Base-by-base conservation (phyloP, 1,140 invertebrate genomes). In the Trichonephila inaurata region DNA sequence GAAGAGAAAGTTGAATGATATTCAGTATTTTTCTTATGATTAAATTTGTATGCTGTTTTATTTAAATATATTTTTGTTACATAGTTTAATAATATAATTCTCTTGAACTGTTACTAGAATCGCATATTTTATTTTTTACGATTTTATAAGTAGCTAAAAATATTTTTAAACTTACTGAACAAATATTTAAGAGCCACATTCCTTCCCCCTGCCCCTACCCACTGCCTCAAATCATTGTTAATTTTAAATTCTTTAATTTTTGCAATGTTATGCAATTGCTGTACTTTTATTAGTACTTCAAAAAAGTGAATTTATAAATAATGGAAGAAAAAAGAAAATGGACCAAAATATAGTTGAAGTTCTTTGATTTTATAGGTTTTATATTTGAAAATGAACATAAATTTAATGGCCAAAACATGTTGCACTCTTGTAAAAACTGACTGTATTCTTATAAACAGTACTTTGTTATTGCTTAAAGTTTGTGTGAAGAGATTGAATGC, bases 221-320 rank as follows among this genome's bases (percentile, higher is more conserved):
- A 40, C 33, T 44, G 24, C 40, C 33, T 18, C 10, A 33, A 12
- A 40, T 33, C 1, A 33, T 82, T 19, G 33, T 44, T 19, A 28
- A 44, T 69, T 24, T 69, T 24, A n/a, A 24, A 69, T 69, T 24
- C 14, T 69, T 28, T 24, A 69, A 14, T 69, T n/a, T 69, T 69
- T 69, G n/a, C 66, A 24, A 3, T 24, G 24, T 69, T 66, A 19
- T 89, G 28, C 14, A 89, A 77, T 62, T 90, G 69, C 40, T 58
- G 16, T 64, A 12, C 12, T 33, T 90, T 19, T 89, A 1, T 60
- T 44, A 77, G 19, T 81, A 69, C 60, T 90, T 90, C 60, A 91
- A 85, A 85, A 62, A 61, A 85, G 81, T 92, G 85, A 62, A 92
- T 66, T 92, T 85, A 92, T 85, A 92, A 85, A 92, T 92, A 85